Base-by-base conservation (phyloP, 2,113 vertebrate genomes). In the Periophthalmus modestus region DNA sequence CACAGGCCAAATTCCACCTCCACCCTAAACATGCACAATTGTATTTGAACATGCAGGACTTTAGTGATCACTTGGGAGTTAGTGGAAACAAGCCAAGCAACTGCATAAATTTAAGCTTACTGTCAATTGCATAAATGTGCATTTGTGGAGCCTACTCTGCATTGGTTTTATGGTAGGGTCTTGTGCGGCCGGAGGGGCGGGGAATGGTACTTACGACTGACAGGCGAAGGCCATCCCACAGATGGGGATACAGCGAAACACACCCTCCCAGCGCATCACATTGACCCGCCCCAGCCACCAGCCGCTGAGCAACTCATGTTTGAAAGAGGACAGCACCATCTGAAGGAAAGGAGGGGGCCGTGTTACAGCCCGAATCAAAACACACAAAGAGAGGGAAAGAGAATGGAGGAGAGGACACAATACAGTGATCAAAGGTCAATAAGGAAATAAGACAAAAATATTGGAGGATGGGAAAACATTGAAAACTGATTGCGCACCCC, bases 161-260 rank as follows among this genome's bases (percentile, higher is more conserved):
- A 72, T 82, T 47, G 65, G 59, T 79, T 72, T 77, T 6, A 68
- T 77, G 59, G 71, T 61, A 69, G 78, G 72, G 80, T 78, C 74
- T 77, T 47, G 76, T 86, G 80, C 71, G 34, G 74, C 69, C 57
- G 62, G 85, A 70, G 68, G 77, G 82, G 77, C 11, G 36, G 73
- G 82, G 57, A 59, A 69, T 61, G 58, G 89, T 94, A 99, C 98
- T 98, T 94, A 99, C 97, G 97, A 99, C 93, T 99, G 98, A 82
- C 97, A 99, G 94, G 97, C 96, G 78, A 98, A 99, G 66, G 98
- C 98, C 97, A 99, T 99, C 93, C 96, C 96, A 47, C 96, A 99
- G 95, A 99, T 99, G 90, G 98, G 97, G 90, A 98, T 94, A 90
- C 97, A 99, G 92, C 97, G 97, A 91, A 98, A 98, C 89, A 99